phyloP scores from a whole-genome alignment of 2,113 vertebrate genomes.

The Patagioenas fasciata region DNA sequence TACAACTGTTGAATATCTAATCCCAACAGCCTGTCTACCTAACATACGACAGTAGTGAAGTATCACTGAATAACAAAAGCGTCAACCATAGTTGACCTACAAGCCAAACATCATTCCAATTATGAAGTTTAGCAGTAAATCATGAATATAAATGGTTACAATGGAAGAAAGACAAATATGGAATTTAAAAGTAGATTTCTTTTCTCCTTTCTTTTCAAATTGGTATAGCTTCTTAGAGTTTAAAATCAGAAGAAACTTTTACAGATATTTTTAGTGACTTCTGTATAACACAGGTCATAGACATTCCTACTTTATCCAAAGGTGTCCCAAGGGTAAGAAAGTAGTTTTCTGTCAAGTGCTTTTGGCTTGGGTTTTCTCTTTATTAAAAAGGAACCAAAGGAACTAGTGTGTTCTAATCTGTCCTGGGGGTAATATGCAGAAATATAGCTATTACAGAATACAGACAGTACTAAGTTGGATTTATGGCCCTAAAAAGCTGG shows the following conservation, averaged over 20 bases:
- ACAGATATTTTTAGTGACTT: neutral
- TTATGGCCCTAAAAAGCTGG: neutral
- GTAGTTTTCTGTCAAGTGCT: neutral
- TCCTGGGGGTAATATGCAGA: neutral
- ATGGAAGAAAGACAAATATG: neutral
- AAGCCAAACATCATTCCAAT: neutral
- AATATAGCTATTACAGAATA: neutral
- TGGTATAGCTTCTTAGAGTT: neutral
- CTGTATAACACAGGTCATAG: neutral
- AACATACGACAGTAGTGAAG: neutral
- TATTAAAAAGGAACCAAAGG: neutral
- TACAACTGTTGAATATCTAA: neutral
- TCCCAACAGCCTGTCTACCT: neutral
- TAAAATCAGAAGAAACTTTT: neutral
- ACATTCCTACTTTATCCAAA: neutral
- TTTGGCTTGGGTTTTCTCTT: neutral
- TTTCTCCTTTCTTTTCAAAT: neutral
- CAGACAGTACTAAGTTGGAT: neutral
- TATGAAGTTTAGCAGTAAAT: neutral
- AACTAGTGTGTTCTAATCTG: neutral
- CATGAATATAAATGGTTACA: neutral
- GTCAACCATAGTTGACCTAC: neutral
- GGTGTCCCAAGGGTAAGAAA: neutral
- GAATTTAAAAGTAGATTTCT: neutral
- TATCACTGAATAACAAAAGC: neutral